Percentiles rank a stretch among this genome's conserved stretches.
phyloP scores from a whole-genome alignment of 2,888 invertebrate genomes.

The Leptogaster cylindrica region DNA sequence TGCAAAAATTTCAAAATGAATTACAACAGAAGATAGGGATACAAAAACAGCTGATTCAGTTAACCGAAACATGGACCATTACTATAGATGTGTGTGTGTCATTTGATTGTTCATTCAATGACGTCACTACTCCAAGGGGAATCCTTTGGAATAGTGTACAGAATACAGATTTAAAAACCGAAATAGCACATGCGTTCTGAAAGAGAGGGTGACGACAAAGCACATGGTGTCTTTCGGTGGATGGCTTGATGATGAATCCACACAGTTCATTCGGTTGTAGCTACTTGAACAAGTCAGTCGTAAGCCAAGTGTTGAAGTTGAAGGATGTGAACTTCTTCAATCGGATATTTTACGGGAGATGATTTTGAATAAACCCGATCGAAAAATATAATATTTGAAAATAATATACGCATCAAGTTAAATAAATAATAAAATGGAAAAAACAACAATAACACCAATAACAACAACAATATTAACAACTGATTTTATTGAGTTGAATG shows the following conservation, averaged over 20 bases:
- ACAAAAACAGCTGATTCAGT: constrained; percentile 33
- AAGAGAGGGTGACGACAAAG: not conserved
- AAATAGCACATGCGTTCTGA: not conserved
- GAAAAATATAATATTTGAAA: too few species aligned
- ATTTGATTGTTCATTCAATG: not conserved
- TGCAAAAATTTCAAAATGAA: not conserved
- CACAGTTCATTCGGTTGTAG: too few species aligned
- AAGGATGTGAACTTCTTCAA: too few species aligned
- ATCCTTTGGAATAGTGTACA: not conserved
- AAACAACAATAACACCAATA: too few species aligned
- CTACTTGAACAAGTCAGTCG: too few species aligned
- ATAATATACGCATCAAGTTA: too few species aligned
- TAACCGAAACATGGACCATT: not conserved
- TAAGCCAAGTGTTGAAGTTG: too few species aligned
- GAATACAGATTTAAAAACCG: not conserved
- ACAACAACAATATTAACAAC: not conserved
- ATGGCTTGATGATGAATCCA: too few species aligned
- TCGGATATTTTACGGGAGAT: too few species aligned
- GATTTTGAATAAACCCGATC: too few species aligned
- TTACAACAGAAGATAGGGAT: not conserved
- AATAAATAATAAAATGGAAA: too few species aligned
- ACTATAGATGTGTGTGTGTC: not conserved
- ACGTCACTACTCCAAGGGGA: constrained; percentile 33
- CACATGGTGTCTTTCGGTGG: too few species aligned
- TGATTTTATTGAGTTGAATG: not conserved